Percentiles rank a stretch among this genome's conserved stretches.
These are phyloP conservation scores for Ptiloglossa arizonensis DNA, from an alignment of 1,140 invertebrate genomes.

Conservation along the genomic window DNA sequence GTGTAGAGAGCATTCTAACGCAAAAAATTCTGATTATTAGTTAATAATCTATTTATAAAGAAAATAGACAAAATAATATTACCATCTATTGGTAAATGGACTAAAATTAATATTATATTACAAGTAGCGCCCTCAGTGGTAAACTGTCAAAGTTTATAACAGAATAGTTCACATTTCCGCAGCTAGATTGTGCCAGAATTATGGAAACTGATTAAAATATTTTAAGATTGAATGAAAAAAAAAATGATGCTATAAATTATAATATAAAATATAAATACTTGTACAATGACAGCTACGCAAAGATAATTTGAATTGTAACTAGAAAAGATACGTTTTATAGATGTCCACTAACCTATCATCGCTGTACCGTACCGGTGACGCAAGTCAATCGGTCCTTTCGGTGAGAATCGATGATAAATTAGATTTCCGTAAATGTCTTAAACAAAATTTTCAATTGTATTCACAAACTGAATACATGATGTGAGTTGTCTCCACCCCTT, in stretches of 20 bases:
- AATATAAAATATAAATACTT: background rate
- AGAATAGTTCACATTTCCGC: no score
- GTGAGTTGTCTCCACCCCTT: background rate
- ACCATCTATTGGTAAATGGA: no score
- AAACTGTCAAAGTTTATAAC: background rate
- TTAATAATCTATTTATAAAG: no score
- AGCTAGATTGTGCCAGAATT: background rate
- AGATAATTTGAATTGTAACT: constrained; percentile 5
- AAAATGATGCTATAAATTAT: constrained; percentile 4
- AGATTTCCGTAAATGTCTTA: constrained; percentile 3
- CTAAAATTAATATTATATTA: no score
- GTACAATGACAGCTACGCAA: background rate
- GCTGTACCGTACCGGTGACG: constrained; percentile 19
- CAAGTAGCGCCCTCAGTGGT: no score
- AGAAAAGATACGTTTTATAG: constrained; percentile 9
- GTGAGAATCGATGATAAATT: constrained; percentile 5
- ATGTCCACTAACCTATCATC: constrained; percentile 30
- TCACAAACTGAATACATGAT: background rate
- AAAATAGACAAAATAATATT: no score
- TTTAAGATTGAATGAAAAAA: background rate
- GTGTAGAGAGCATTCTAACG: no score
- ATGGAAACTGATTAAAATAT: background rate
- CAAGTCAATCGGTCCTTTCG: background rate
- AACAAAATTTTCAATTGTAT: background rate
- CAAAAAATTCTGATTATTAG: no score